Conservation (phyloP, 2,113 vertebrate species). For the Notothenia coriiceps region DNA sequence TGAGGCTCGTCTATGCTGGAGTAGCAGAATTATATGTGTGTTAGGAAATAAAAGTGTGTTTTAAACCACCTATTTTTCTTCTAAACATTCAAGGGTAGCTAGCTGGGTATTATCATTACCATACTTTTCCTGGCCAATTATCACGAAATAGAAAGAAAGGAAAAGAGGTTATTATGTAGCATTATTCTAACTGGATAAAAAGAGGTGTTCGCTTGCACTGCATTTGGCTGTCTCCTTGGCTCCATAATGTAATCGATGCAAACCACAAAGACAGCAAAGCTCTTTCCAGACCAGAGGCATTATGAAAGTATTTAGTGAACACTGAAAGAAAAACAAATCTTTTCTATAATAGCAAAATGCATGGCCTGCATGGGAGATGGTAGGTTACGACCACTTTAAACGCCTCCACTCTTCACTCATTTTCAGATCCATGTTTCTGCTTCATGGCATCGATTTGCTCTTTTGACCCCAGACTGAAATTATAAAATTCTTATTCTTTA, state of each 20-base stretch:
- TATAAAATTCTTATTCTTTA: constrained; percentile 38
- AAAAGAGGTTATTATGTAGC: constrained; percentile 32
- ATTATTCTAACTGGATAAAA: constrained; percentile 56
- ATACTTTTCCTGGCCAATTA: constrained; percentile 7
- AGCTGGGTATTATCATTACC: constrained; percentile 20
- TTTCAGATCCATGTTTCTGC: constrained; percentile 34
- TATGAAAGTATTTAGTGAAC: constrained; percentile 49
- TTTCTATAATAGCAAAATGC: constrained; percentile 11
- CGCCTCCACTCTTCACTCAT: neutral
- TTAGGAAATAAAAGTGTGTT: neutral
- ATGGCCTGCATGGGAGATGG: neutral
- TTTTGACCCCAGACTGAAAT: constrained; percentile 59
- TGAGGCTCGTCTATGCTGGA: neutral
- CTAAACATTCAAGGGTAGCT: constrained; percentile 1
- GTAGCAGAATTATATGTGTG: neutral
- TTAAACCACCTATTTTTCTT: neutral
- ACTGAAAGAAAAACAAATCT: constrained; percentile 45
- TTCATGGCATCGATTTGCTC: constrained; percentile 38
- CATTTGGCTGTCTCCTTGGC: constrained; percentile 39
- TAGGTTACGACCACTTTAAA: constrained; percentile 11
- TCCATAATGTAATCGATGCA: constrained; percentile 33
- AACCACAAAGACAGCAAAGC: constrained; percentile 30
- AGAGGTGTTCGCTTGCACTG: constrained; percentile 37
- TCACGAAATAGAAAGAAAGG: constrained; percentile 24
- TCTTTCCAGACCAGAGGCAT: constrained; percentile 42